Base-by-base conservation (phyloP, 2,797 vertebrate genomes). In the Bucorvus abyssinicus region DNA sequence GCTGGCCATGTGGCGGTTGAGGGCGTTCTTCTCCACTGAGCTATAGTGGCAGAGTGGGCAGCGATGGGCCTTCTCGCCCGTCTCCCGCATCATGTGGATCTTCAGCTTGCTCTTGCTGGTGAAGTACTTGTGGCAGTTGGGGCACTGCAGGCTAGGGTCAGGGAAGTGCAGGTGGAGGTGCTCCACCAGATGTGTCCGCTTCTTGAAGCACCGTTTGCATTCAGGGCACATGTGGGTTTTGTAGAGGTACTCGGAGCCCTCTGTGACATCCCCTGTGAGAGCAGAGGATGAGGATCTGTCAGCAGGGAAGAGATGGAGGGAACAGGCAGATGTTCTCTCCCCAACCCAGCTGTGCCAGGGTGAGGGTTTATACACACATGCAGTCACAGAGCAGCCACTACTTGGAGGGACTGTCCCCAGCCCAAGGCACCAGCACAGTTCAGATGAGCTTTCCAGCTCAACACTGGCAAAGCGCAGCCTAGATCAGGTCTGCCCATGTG, bases 81-180 rank as follows among this genome's bases (percentile, higher is more conserved):
- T 98, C 95, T 99, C 99, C 9, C 99, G 98, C 83, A 99, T 98
- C 94, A 98, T 97, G 76, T 99, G 99, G 42, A 99, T 97, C 73
- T 98, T 99, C 44, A 99, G 98, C 94, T 99, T 99, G 98, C 99
- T 99, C 91, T 98, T 99, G 96, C 99, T 99, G 97, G 99, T 99
- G 97, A 99, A 99, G 98, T 98, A 98, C 67, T 98, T 99, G 94
- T 98, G 97, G 96, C 99, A 99, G 97, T 98, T 98, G 89, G 98
- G 98, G 95, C 99, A 99, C 97, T 99, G 99, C 74, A 99, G 98
- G 81, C 97, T 98, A 36, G 99, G 99, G 94, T 99, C 99, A 0
- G 99, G 99, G 70, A 99, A 99, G 89, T 99, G 99, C 27, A 99
- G 92, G 59, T 98, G 99, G 9, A 99, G 98, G 89, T 99, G 99